These are phyloP conservation scores for Gorsachius magnificus DNA, from an alignment of 2,797 vertebrate genomes.

Conservation along the genomic window DNA sequence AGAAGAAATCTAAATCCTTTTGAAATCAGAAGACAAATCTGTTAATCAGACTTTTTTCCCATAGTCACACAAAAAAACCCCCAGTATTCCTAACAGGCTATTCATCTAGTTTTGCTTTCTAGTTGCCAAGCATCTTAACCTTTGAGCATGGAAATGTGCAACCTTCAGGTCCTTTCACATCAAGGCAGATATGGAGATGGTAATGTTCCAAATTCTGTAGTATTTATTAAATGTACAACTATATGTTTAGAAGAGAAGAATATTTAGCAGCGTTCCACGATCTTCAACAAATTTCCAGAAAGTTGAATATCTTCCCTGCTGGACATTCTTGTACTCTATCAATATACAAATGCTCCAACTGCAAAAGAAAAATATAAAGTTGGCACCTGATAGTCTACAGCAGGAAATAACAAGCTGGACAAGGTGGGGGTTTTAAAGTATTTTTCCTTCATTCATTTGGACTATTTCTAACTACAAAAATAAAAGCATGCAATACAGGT, in stretches of 20 bases:
- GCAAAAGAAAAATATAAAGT: neutral
- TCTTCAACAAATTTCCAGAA: neutral
- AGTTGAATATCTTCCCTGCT: neutral
- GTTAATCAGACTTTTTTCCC: neutral
- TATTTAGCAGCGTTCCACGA: neutral
- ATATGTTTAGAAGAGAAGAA: neutral
- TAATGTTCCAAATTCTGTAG: neutral
- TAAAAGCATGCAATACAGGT: neutral
- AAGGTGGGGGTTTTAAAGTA: neutral
- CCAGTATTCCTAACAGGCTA: neutral
- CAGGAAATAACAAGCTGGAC: neutral
- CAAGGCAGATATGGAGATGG: neutral
- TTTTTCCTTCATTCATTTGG: neutral
- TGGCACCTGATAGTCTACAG: neutral
- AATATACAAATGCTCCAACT: neutral
- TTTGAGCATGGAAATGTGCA: neutral
- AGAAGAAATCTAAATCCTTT: neutral
- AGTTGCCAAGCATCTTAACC: neutral
- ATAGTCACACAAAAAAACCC: rapidly evolving
- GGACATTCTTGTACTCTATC: neutral
- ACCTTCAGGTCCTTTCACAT: neutral
- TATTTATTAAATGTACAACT: neutral
- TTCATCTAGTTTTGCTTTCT: neutral
- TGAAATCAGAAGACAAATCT: neutral
- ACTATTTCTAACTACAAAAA: neutral